Percentiles rank a stretch among this genome's conserved stretches.
Conservation (phyloP, 2,888 invertebrate genomes). For the Polia nebulosa region DNA sequence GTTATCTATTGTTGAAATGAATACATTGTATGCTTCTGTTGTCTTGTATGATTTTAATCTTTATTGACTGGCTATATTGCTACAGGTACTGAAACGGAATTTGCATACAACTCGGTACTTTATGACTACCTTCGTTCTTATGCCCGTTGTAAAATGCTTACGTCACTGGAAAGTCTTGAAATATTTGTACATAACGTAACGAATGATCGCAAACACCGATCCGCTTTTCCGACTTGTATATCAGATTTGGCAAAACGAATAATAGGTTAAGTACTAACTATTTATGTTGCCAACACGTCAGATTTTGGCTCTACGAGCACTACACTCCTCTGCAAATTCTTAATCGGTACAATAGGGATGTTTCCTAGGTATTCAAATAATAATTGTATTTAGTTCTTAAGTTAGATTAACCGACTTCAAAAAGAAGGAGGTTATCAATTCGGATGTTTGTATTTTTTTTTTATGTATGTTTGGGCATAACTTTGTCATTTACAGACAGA, state of each 20-base stretch:
- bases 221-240: neutral
- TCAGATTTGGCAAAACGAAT: neutral
- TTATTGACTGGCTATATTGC: neutral
- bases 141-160: slow-evolving; percentile 20
- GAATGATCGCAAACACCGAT: neutral
- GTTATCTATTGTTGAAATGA: slow-evolving; percentile 14
- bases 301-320: neutral
- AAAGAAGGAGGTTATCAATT: no score
- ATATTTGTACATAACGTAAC: slow-evolving; percentile 5
- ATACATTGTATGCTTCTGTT: neutral
- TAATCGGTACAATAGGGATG: no score
- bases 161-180: slow-evolving; percentile 1
- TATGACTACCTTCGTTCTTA: slow-evolving; percentile 19
- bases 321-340: neutral
- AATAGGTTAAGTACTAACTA: neutral
- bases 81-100: slow-evolving; percentile 17
- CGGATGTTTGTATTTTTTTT: no score
- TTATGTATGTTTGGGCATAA: no score
- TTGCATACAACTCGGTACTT: slow-evolving; percentile 18
- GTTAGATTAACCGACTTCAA: no score
- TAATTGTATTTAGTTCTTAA: no score
- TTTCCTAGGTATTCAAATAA: no score
- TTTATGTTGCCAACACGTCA: neutral
- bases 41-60: neutral
- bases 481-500: no score